A percentile compares a stretch with the other conserved stretches of the same genome.
phyloP scores from a whole-genome alignment of 2,888 invertebrate species.

The Platycheirus rosarum region DNA sequence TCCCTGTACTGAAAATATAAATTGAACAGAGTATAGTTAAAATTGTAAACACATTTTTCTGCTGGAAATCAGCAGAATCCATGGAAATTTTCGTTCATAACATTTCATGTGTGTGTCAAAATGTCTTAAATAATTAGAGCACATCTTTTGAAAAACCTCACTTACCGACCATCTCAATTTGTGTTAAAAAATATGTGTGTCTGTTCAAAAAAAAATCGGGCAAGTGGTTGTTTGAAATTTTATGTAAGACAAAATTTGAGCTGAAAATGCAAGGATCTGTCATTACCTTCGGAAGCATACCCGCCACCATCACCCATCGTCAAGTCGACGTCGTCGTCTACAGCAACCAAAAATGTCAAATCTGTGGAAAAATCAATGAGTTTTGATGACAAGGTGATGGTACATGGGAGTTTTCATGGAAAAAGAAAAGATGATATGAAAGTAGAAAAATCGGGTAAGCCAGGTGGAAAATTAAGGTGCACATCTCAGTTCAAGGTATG shows the following conservation, averaged over 20 bases:
- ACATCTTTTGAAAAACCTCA: no score
- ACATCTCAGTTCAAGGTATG: not conserved
- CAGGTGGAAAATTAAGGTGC: constrained; percentile 23
- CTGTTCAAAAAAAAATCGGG: not conserved
- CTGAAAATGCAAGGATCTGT: constrained; percentile 8
- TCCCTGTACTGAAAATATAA: no score
- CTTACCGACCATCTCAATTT: constrained; percentile 30
- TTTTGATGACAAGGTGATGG: constrained; percentile 7
- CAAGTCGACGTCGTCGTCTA: not conserved
- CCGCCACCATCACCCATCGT: not conserved
- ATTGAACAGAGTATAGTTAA: no score
- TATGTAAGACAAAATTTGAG: not conserved
- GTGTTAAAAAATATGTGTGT: constrained; percentile 13
- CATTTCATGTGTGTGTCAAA: no score
- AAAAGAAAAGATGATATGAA: not conserved
- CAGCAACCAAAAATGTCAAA: constrained; percentile 13
- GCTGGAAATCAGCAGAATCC: no score
- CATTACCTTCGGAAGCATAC: constrained; percentile 3
- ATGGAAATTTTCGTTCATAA: no score
- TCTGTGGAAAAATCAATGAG: constrained; percentile 34
- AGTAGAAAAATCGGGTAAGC: constrained; percentile 10
- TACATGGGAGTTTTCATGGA: not conserved
- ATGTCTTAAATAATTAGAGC: no score
- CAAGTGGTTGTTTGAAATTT: not conserved
- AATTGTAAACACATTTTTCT: no score